Evolutionary conservation across 1,140 invertebrate species (phyloP), one percentile per base, ranked within the genome.

Genomic region (Ectropis grisescens): DNA sequence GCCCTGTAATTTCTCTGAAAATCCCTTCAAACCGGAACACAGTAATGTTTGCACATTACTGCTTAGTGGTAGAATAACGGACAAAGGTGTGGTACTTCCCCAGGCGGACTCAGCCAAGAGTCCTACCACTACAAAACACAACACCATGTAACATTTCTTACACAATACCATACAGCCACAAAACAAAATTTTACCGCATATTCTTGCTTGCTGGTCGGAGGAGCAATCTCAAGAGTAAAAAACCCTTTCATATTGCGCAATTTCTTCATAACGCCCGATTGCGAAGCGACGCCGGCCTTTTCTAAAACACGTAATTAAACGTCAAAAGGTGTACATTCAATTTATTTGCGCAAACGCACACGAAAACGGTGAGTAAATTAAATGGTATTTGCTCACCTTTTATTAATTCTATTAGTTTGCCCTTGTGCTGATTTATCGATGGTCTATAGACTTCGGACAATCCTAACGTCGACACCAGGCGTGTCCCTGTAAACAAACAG

Each of bases 141-240:
- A n/a, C n/a, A n/a, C n/a, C n/a, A n/a, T n/a, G n/a, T n/a, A n/a
- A n/a, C n/a, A n/a, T n/a, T n/a, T n/a, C n/a, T n/a, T n/a, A n/a
- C n/a, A n/a, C n/a, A n/a, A n/a, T n/a, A n/a, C n/a, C n/a, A n/a
- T n/a, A n/a, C n/a, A n/a, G n/a, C n/a, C n/a, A n/a, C n/a, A n/a
- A n/a, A n/a, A n/a, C n/a, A n/a, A n/a, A n/a, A n/a, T n/a, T n/a
- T n/a, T n/a, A n/a, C n/a, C n/a, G n/a, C n/a, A n/a, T n/a, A n/a
- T n/a, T n/a, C n/a, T n/a, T n/a, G n/a, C n/a, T n/a, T n/a, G n/a
- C n/a, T n/a, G n/a, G n/a, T n/a, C n/a, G 69, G 72, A 14, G 54
- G 57, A 8, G 58, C 39, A 54, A 78, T 66, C 53, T 78, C 72
- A 23, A 71, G 32, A 3, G 33, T 59, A 30, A 62, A 69, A 52